A percentile compares a stretch with the other conserved stretches of the same genome.
phyloP scores from a whole-genome alignment of 2,113 vertebrate genomes.

The Albula glossodonta region DNA sequence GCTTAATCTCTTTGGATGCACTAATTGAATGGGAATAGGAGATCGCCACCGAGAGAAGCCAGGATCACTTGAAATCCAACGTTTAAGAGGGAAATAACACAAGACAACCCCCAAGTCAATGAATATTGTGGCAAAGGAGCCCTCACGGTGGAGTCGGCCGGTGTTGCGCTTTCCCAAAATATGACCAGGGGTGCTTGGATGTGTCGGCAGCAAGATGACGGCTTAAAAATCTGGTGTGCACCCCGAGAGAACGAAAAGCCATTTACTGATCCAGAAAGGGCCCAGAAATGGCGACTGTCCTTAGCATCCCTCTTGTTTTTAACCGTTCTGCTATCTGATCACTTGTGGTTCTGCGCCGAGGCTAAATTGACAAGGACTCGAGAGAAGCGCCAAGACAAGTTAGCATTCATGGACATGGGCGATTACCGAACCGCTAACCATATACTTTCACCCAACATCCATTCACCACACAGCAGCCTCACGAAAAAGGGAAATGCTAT shows the following conservation, averaged over 20 bases:
- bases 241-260: conserved; percentile 98
- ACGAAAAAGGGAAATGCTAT: conserved; percentile 74
- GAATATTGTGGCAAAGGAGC: conserved; percentile 93
- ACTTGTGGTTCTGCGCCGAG: conserved; percentile 99
- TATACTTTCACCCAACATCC: conserved; percentile 59
- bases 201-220: conserved; percentile 96
- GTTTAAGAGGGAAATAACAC: conserved; percentile 68
- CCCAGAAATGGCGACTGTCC: conserved; percentile 99
- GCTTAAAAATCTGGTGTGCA: conserved; percentile 93
- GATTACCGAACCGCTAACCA: conserved; percentile 56
- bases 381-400: conserved; percentile 74
- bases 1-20: conserved; percentile 67
- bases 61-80: conserved; percentile 56
- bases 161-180: conserved; percentile 96
- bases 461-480: conserved; percentile 63
- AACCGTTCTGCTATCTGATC: conserved; percentile 98
- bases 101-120: conserved; percentile 84
- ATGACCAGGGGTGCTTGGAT: conserved; percentile 99
- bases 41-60: conserved; percentile 61
- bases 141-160: conserved; percentile 96
- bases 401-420: conserved; percentile 63
- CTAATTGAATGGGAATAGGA: conserved; percentile 80
- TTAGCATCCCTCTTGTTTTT: conserved; percentile 98
- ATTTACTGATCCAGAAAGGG: conserved; percentile 95
- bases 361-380: conserved; percentile 88